Evolutionary conservation across 2,113 vertebrate genomes (phyloP), one percentile per base, ranked within the genome.

Genomic region (Tauraco erythrolophus): DNA sequence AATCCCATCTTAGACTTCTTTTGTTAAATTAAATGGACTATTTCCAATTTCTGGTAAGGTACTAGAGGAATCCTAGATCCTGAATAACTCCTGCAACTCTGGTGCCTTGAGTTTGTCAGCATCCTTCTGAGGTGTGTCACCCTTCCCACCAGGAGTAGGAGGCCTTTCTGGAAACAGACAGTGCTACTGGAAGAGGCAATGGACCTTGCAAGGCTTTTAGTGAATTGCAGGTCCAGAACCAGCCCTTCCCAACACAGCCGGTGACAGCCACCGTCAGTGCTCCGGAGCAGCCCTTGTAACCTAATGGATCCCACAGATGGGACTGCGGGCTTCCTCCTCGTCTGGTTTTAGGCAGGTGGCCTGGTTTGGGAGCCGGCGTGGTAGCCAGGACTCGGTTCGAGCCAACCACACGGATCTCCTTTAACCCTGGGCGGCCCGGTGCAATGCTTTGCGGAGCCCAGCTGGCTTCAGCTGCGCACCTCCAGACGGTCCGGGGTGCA

Each of bases 401-500:
- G 30, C 53, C 30, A 24, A 4, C 13, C n/a, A 16, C 3, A 3
- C 25, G 4, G 30, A 23, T 28, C 17, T 53, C 39, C 37, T 33
- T 28, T 62, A 33, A 15, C 12, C 11, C 23, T 5, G 15, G 24
- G 30, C n/a, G n/a, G n/a, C 16, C 9, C 11, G 30, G 57, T 8
- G 10, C 51, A 48, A 19, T 5, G 15, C 62, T 16, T 41, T 22
- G 78, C 3, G 1, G 21, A 19, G 35, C 57, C 57, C 65, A 14
- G 50, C 17, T 14, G 19, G 5, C 74, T 11, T 21, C 30, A 18
- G 48, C 71, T 19, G 25, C 2, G 6, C 11, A 10, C 54, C 33
- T 22, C 24, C 1, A 11, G 33, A 17, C 7, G 4, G n/a, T 1
- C 28, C 9, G 41, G 71, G 62, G 31, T 3, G 2, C 2, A 10